Conservation (phyloP, 2,113 vertebrate genomes). For the Emydura subglobosa region DNA sequence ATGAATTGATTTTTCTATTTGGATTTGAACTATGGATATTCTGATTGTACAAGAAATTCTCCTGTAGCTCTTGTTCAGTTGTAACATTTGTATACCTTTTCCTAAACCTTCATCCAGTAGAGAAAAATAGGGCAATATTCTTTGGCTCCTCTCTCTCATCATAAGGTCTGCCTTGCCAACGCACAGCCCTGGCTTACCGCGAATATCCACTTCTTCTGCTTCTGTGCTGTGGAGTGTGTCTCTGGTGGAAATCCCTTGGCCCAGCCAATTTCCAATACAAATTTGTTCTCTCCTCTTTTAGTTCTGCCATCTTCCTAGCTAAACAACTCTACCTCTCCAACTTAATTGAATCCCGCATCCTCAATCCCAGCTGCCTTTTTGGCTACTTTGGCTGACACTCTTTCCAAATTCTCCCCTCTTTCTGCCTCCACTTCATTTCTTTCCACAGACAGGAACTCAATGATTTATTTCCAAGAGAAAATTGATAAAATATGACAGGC, state of each 20-base stretch:
- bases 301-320: neutral
- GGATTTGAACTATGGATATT: constrained; percentile 35
- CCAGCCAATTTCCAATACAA: neutral
- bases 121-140: neutral
- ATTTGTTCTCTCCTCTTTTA: neutral
- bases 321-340: neutral
- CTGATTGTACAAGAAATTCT: neutral
- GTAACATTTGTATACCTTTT: neutral
- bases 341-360: neutral
- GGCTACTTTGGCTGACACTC: neutral
- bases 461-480: neutral
- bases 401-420: neutral
- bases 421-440: neutral
- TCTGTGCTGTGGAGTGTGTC: neutral
- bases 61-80: neutral
- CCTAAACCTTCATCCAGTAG: neutral
- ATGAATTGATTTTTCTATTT: constrained; percentile 26
- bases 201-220: neutral
- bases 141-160: neutral
- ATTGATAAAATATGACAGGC: neutral
- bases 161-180: neutral
- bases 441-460: neutral
- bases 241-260: neutral
- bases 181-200: neutral
- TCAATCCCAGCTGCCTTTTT: neutral